These are phyloP conservation scores for Fabriciana adippe DNA, from an alignment of 2,888 invertebrate genomes.

Conservation along the genomic window DNA sequence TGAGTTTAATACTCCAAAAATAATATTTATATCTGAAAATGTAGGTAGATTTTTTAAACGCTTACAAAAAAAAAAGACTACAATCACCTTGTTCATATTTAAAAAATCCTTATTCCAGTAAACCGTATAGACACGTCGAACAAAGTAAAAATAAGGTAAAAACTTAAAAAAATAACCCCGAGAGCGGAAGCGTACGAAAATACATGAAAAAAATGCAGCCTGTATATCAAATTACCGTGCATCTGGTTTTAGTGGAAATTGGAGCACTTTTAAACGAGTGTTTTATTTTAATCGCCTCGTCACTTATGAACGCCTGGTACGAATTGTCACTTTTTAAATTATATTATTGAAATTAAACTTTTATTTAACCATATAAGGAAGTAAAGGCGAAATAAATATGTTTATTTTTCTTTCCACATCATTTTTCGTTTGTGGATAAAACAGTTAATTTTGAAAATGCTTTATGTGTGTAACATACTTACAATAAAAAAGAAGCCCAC, in stretches of 20 bases:
- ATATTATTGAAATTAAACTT: conserved; percentile 16
- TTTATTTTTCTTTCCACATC: neutral
- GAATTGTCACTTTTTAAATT: conserved; percentile 32
- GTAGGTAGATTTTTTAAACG: neutral
- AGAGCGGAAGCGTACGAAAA: conserved; percentile 49
- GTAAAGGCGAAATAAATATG: neutral
- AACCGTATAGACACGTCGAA: conserved; percentile 29
- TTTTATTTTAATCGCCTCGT: conserved; percentile 39
- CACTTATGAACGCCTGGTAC: conserved; percentile 43
- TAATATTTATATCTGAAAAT: too few relatives aligned
- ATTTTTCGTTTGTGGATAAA: too few relatives aligned
- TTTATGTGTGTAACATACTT: too few relatives aligned
- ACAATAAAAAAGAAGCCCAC: too few relatives aligned
- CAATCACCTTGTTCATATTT: neutral
- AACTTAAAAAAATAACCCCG: conserved; percentile 39
- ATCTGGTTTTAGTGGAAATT: conserved; percentile 50
- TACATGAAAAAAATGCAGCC: conserved; percentile 47
- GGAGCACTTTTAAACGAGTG: conserved; percentile 40
- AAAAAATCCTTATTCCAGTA: conserved; percentile 22
- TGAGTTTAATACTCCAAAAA: too few relatives aligned
- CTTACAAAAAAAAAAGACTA: conserved; percentile 3
- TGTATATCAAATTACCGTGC: conserved; percentile 51
- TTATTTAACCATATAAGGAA: conserved; percentile 17
- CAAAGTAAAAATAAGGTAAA: conserved; percentile 39
- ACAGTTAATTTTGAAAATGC: too few relatives aligned